Percentiles rank a stretch among this genome's conserved stretches.
Evolutionary conservation across 2,888 invertebrate genomes (phyloP).

Genomic region (Brenthis ino): DNA sequence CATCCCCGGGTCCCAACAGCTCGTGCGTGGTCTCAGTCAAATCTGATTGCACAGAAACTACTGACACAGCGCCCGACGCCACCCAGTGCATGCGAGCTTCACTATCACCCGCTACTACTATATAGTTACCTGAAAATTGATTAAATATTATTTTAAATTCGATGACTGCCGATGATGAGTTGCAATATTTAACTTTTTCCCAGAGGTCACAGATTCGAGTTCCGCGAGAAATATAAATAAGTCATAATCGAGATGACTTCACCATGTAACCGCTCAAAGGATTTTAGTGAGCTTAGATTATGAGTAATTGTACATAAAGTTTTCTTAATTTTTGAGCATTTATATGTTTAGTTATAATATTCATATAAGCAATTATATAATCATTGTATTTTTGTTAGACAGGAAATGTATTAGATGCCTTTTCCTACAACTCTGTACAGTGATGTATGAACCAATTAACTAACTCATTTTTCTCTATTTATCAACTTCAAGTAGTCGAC

Average conservation of each 20-base stretch:
- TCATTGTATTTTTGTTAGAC: not conserved
- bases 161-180: too few relatives aligned
- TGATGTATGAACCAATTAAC: conserved; percentile 35
- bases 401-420: conserved; percentile 4
- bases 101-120: conserved; percentile 79
- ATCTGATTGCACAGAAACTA: conserved; percentile 69
- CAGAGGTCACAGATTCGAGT: too few relatives aligned
- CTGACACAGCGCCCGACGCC: conserved; percentile 70
- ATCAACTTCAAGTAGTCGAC: conserved; percentile 34
- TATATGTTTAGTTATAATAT: too few relatives aligned
- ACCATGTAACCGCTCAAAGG: too few relatives aligned
- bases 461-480: conserved; percentile 40
- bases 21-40: conserved; percentile 76
- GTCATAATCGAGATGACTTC: too few relatives aligned
- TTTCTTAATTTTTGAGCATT: too few relatives aligned
- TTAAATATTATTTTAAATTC: too few relatives aligned
- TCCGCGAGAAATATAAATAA: too few relatives aligned
- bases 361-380: too few relatives aligned
- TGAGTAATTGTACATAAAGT: too few relatives aligned
- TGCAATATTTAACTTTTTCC: too few relatives aligned
- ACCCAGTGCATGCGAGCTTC: conserved; percentile 82
- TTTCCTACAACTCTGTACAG: conserved; percentile 18
- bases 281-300: too few relatives aligned
- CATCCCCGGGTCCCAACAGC: conserved; percentile 67
- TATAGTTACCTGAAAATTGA: conserved; percentile 68